Evolutionary conservation across 1,140 invertebrate genomes (phyloP).

Genomic region (Lysiphlebus fabarum): DNA sequence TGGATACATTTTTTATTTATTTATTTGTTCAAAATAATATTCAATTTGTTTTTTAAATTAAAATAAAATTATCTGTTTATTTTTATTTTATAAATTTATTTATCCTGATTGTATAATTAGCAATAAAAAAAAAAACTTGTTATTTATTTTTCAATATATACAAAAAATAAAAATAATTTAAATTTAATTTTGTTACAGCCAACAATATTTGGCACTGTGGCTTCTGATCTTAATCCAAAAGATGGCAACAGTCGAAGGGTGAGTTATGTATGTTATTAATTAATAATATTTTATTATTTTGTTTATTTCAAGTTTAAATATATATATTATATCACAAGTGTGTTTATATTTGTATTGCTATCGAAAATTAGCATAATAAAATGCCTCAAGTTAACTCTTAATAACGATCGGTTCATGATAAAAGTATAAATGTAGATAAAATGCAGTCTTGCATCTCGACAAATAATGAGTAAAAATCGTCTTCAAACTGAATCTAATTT

Average conservation of each 20-base stretch:
- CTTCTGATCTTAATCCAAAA: constrained; percentile 60
- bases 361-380: no score
- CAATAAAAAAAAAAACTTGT: no score
- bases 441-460: not conserved
- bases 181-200: constrained; percentile 55
- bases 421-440: not conserved
- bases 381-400: constrained; percentile 1
- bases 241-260: constrained; percentile 60
- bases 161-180: not conserved
- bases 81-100: no score
- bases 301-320: not conserved
- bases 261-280: constrained; percentile 35
- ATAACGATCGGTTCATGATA: constrained; percentile 1
- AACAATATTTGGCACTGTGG: constrained; percentile 64
- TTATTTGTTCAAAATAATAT: no score
- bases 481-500: not conserved
- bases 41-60: no score
- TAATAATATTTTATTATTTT: not conserved
- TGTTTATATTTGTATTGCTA: not conserved
- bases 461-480: constrained; percentile 39
- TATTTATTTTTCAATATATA: no score
- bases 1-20: no score
- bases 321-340: no score
- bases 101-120: no score
- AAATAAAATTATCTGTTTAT: no score